A percentile compares a stretch with the other conserved stretches of the same genome.
phyloP scores from a whole-genome alignment of 1,140 invertebrate genomes.

The Onthophagus taurus region DNA sequence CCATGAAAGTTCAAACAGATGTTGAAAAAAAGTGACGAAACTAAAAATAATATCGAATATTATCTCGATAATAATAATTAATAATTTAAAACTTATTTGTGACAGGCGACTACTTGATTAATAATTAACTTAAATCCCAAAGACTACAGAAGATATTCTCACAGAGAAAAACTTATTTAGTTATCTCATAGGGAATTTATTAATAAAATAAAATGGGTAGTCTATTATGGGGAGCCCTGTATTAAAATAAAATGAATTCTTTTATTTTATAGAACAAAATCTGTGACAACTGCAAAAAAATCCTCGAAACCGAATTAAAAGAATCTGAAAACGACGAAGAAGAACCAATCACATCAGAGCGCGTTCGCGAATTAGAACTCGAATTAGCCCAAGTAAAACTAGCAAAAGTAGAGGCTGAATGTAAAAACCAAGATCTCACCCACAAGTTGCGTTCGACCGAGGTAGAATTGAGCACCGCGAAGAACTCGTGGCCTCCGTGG shows the following conservation, averaged over 20 bases:
- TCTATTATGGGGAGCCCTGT: too few species aligned
- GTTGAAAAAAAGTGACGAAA: too few species aligned
- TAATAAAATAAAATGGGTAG: too few species aligned
- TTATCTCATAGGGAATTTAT: too few species aligned
- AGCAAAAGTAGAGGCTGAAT: constrained; percentile 93
- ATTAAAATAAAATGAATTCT: neutral
- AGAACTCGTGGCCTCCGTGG: constrained; percentile 76
- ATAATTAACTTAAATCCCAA: too few species aligned
- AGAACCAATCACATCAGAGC: constrained; percentile 46
- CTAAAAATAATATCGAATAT: too few species aligned
- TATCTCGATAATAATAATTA: too few species aligned
- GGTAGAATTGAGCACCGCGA: constrained; percentile 68
- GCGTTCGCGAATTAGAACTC: constrained; percentile 84
- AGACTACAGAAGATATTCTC: too few species aligned
- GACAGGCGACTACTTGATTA: too few species aligned
- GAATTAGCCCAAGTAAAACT: constrained; percentile 95
- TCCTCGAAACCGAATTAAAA: constrained; percentile 23
- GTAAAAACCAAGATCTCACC: constrained; percentile 92
- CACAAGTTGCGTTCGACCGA: constrained; percentile 80
- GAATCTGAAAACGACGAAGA: constrained; percentile 24
- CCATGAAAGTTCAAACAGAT: too few species aligned
- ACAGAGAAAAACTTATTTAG: too few species aligned
- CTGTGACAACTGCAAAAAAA: constrained; percentile 45
- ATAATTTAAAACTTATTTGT: too few species aligned
- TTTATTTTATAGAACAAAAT: constrained; percentile 41